Percentiles rank a stretch among this genome's conserved stretches.
phyloP scores from a whole-genome alignment of 2,888 invertebrate genomes.

The Scrobipalpa atriplicella region DNA sequence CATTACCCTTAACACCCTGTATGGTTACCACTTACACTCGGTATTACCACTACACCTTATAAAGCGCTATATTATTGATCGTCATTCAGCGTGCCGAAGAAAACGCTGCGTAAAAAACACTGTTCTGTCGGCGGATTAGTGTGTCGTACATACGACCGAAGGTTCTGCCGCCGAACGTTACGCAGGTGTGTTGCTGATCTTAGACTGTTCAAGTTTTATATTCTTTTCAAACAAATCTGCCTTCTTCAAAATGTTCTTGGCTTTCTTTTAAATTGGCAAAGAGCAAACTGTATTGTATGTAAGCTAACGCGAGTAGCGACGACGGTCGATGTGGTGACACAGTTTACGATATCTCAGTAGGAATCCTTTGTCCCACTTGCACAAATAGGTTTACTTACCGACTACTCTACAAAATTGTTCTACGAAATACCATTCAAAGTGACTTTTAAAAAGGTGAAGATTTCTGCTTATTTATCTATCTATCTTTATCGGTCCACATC shows the following conservation, averaged over 20 bases:
- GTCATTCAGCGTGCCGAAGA: too few species aligned
- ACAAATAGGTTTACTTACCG: not conserved
- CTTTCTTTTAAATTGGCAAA: slow-evolving; percentile 1
- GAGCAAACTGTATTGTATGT: not conserved
- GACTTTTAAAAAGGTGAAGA: not conserved
- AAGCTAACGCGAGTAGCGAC: not conserved
- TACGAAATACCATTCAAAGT: not conserved
- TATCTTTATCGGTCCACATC: too few species aligned
- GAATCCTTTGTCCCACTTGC: not conserved
- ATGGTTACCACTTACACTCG: too few species aligned
- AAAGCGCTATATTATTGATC: too few species aligned
- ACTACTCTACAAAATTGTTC: not conserved
- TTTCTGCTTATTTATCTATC: too few species aligned
- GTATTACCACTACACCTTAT: too few species aligned
- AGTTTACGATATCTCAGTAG: not conserved
- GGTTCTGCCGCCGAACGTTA: too few species aligned
- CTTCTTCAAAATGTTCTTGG: not conserved
- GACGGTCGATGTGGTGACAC: slow-evolving; percentile 1
- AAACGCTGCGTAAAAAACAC: too few species aligned
- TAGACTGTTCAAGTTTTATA: not conserved
- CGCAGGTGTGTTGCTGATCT: too few species aligned
- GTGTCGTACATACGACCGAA: too few species aligned
- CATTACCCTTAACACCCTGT: too few species aligned
- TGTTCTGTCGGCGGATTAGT: too few species aligned
- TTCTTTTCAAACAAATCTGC: not conserved